A percentile compares a stretch with the other conserved stretches of the same genome.
These are phyloP conservation scores for Alviniconcha strummeri DNA, from an alignment of 2,888 invertebrate genomes.

Conservation along the genomic window DNA sequence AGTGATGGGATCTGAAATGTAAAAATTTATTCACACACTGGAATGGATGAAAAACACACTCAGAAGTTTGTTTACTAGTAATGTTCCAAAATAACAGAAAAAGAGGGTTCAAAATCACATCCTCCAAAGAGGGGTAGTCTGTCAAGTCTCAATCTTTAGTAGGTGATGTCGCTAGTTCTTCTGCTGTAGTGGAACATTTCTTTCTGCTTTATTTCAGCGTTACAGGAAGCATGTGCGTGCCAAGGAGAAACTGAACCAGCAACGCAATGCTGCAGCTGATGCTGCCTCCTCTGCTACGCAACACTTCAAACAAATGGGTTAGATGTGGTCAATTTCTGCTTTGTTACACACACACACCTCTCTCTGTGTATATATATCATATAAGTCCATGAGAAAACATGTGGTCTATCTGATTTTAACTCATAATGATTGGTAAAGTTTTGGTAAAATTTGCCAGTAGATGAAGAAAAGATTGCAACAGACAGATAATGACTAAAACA, in stretches of 20 bases:
- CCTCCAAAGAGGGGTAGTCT: neutral
- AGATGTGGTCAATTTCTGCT: slow-evolving; percentile 31
- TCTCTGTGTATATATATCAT: neutral
- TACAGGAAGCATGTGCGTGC: slow-evolving; percentile 76
- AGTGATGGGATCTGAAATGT: neutral
- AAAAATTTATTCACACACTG: neutral
- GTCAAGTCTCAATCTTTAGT: neutral
- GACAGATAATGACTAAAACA: too few relatives aligned
- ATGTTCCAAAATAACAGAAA: too few relatives aligned
- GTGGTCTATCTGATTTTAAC: neutral
- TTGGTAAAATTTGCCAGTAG: too few relatives aligned
- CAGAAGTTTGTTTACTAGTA: too few relatives aligned
- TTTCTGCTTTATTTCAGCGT: slow-evolving; percentile 69
- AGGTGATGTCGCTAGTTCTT: too few relatives aligned
- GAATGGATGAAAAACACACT: neutral
- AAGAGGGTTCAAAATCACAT: too few relatives aligned
- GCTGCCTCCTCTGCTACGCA: slow-evolving; percentile 72
- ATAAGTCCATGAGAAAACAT: neutral
- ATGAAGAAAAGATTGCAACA: too few relatives aligned
- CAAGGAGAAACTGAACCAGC: slow-evolving; percentile 53
- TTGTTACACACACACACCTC: neutral
- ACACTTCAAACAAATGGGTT: slow-evolving; percentile 74
- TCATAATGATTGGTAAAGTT: neutral
- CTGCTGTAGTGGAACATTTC: neutral
- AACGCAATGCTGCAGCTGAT: slow-evolving; percentile 65